A percentile compares a stretch with the other conserved stretches of the same genome.
phyloP scores from a whole-genome alignment of 2,113 vertebrate species.

The Carettochelys insculpta region DNA sequence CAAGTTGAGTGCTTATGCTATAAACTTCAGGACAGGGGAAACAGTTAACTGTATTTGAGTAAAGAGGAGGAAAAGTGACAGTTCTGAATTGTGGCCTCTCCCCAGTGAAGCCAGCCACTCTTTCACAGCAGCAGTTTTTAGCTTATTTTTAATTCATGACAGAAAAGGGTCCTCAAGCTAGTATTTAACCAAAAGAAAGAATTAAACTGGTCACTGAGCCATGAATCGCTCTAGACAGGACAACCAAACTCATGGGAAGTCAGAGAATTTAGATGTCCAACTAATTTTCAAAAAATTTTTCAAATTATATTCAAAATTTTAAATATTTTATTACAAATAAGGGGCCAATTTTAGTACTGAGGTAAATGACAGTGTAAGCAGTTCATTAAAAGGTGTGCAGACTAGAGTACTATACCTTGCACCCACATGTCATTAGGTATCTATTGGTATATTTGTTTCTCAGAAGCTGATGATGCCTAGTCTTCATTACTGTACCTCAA shows the following conservation, averaged over 20 bases:
- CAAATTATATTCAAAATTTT: neutral
- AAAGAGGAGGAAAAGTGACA: neutral
- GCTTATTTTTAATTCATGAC: neutral
- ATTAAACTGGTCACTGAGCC: neutral
- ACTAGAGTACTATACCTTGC: neutral
- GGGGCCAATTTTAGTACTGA: neutral
- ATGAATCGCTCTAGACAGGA: neutral
- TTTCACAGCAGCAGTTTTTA: neutral
- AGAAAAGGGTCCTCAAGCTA: neutral
- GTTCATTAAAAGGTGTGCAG: neutral
- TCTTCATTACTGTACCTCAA: neutral
- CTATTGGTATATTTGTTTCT: neutral
- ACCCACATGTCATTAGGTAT: neutral
- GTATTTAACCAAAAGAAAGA: neutral
- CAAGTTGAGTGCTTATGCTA: neutral
- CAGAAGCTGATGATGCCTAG: neutral
- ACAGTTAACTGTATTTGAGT: neutral
- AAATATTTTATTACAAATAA: neutral
- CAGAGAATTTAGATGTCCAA: neutral
- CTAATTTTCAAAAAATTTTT: neutral
- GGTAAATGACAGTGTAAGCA: neutral
- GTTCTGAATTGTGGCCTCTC: neutral
- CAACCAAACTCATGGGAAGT: neutral
- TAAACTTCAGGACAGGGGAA: neutral
- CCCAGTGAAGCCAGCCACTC: neutral